A percentile compares a stretch with the other conserved stretches of the same genome.
phyloP scores from a whole-genome alignment of 2,888 invertebrate genomes.

The Coelinius sp. region DNA sequence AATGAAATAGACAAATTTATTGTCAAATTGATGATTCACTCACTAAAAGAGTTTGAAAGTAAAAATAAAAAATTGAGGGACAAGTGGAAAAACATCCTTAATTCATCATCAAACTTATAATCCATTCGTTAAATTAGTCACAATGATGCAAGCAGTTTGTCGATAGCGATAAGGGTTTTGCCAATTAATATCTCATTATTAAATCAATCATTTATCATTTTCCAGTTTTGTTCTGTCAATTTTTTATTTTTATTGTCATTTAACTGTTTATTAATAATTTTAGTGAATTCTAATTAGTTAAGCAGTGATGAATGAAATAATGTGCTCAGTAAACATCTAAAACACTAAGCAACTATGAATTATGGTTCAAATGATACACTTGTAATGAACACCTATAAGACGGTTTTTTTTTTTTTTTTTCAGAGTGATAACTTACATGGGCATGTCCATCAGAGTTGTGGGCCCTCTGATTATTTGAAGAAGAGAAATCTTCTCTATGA shows the following conservation, averaged over 20 bases:
- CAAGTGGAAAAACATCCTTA: neutral
- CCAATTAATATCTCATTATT: neutral
- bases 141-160: conserved; percentile 46
- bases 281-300: neutral
- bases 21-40: no score
- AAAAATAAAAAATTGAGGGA: no score
- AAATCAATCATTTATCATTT: neutral
- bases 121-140: conserved; percentile 43
- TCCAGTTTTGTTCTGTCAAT: neutral
- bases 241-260: conserved; percentile 1
- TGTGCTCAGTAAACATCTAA: conserved; percentile 41
- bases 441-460: conserved; percentile 64
- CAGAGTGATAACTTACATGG: conserved; percentile 64
- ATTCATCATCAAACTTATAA: conserved; percentile 26
- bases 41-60: no score
- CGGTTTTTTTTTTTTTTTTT: conserved; percentile 45
- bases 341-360: conserved; percentile 43
- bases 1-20: neutral
- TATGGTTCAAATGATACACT: conserved; percentile 26
- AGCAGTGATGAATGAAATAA: conserved; percentile 15
- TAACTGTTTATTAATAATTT: neutral
- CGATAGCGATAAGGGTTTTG: conserved; percentile 21
- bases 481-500: conserved; percentile 68
- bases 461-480: conserved; percentile 64
- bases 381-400: conserved; percentile 47